Evolutionary conservation across 1,140 invertebrate genomes (phyloP).

Genomic region (Cyclargus thomasi): DNA sequence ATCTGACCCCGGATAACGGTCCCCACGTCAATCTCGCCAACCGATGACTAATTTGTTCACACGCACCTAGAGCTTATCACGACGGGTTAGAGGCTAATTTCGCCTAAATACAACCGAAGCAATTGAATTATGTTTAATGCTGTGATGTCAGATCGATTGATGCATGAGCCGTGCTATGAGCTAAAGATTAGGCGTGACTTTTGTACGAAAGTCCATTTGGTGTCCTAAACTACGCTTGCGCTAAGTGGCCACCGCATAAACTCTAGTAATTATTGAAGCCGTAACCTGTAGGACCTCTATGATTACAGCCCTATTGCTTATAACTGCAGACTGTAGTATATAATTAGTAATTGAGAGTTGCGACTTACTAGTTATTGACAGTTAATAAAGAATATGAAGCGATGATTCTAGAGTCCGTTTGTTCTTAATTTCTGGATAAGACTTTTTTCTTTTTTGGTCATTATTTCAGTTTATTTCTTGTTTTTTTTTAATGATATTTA

Average conservation of each 20-base stretch:
- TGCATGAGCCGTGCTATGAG: slow-evolving; percentile 11
- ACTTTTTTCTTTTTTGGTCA: too few relatives aligned
- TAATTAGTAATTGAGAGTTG: not conserved
- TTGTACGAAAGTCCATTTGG: not conserved
- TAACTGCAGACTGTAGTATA: not conserved
- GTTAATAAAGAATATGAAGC: not conserved
- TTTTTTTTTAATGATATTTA: too few relatives aligned
- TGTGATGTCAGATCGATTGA: slow-evolving; percentile 14
- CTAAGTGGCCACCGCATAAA: not conserved
- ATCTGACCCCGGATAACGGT: slow-evolving; percentile 10
- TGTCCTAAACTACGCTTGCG: not conserved
- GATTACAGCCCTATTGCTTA: not conserved
- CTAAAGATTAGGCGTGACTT: slow-evolving; percentile 4
- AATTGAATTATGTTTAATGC: slow-evolving; percentile 10
- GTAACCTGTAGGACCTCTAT: not conserved
- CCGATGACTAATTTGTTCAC: not conserved
- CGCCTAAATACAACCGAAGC: not conserved
- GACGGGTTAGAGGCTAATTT: not conserved
- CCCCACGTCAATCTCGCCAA: slow-evolving; percentile 4
- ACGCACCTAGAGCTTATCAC: not conserved
- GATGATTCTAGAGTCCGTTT: too few relatives aligned
- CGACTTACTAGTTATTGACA: not conserved
- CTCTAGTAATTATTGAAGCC: not conserved
- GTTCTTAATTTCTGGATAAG: too few relatives aligned
- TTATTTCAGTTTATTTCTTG: too few relatives aligned